Percentiles rank a stretch among this genome's conserved stretches.
These are phyloP conservation scores for Poliocrania exsul DNA, from an alignment of 2,797 vertebrate genomes.

Conservation along the genomic window DNA sequence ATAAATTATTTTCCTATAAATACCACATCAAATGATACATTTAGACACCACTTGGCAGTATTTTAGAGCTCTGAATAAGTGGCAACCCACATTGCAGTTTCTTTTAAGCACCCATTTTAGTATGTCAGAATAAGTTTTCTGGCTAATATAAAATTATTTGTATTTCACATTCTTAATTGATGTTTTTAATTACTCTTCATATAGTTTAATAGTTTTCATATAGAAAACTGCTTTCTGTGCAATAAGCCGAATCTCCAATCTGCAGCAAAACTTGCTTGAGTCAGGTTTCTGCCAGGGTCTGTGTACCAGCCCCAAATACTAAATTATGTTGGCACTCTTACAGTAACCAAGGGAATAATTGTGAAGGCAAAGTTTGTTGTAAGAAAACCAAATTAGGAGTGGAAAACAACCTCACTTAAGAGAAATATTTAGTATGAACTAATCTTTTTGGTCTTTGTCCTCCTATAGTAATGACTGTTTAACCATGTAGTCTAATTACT, in stretches of 20 bases:
- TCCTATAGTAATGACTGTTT: constrained; percentile 32
- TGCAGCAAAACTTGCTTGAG: constrained; percentile 64
- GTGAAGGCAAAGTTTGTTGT: constrained; percentile 55
- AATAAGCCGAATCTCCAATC: constrained; percentile 38
- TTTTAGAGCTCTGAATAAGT: constrained; percentile 12
- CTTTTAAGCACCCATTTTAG: constrained; percentile 32
- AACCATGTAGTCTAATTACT: constrained; percentile 37
- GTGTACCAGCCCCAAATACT: constrained; percentile 46
- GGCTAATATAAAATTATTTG: constrained; percentile 65
- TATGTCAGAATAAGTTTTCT: constrained; percentile 57
- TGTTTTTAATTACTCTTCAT: constrained; percentile 73
- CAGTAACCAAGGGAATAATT: constrained; percentile 64
- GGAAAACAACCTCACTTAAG: constrained; percentile 19
- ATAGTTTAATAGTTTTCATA: constrained; percentile 63
- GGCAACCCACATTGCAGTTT: not conserved
- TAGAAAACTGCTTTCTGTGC: constrained; percentile 67
- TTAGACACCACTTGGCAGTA: constrained; percentile 9
- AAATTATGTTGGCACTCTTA: constrained; percentile 59
- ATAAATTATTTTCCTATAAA: constrained; percentile 55
- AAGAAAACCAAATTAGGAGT: constrained; percentile 55
- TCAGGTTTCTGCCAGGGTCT: constrained; percentile 60
- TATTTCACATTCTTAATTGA: constrained; percentile 61
- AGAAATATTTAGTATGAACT: constrained; percentile 58
- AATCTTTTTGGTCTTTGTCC: constrained; percentile 40
- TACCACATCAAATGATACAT: not conserved